These are phyloP conservation scores for Caenorhabditis sp. DNA, from an alignment of 2,888 invertebrate species.

Conservation along the genomic window DNA sequence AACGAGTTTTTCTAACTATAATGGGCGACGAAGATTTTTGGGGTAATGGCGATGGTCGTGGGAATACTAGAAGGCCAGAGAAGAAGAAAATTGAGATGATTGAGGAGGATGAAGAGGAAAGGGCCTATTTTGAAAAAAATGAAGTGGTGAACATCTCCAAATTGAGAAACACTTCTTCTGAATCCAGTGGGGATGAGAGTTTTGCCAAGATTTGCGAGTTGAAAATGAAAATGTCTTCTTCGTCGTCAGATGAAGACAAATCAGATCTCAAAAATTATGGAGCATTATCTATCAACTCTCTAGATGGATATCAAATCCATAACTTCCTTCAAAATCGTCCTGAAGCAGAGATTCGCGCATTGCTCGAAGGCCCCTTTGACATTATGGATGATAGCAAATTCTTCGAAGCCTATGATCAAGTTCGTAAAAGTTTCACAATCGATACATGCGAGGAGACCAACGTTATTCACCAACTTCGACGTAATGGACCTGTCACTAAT, in stretches of 20 bases:
- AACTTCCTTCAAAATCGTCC: conserved; percentile 24
- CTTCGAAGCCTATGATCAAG: conserved; percentile 30
- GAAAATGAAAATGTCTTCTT: no score
- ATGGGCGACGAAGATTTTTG: conserved; percentile 44
- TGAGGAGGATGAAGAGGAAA: neutral
- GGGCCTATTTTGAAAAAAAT: neutral
- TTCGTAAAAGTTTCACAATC: conserved; percentile 3
- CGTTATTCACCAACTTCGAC: conserved; percentile 5
- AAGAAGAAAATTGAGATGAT: neutral
- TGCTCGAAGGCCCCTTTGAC: conserved; percentile 7
- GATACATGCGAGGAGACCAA: neutral
- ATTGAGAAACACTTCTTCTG: no score
- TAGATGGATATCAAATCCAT: neutral
- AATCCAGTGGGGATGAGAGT: no score
- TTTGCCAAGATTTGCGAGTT: no score
- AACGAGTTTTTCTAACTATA: conserved; percentile 38
- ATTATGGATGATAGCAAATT: conserved; percentile 14
- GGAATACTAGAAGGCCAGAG: neutral
- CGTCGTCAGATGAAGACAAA: neutral
- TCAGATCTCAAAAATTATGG: conserved; percentile 2
- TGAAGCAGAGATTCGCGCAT: conserved; percentile 12
- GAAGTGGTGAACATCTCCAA: no score
- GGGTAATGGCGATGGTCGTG: conserved; percentile 37
- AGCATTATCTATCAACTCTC: conserved; percentile 5
- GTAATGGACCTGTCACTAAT: neutral